A percentile compares a stretch with the other conserved stretches of the same genome.
phyloP scores from a whole-genome alignment of 1,140 invertebrate genomes.

The Vanessa atalanta region DNA sequence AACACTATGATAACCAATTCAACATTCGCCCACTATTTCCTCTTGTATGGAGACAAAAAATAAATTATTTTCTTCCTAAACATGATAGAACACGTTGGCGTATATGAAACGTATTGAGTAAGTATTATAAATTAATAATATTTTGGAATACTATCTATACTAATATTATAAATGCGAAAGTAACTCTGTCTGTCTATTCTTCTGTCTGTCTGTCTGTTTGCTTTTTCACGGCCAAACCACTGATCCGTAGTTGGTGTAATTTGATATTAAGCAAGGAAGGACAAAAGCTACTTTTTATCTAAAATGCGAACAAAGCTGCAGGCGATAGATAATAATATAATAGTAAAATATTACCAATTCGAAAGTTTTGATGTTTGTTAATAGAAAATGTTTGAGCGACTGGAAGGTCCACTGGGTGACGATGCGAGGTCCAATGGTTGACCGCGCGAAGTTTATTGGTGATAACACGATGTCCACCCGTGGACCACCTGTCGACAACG shows the following conservation, averaged over 20 bases:
- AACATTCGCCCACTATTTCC: conserved; percentile 40
- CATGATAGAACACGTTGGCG: conserved; percentile 21
- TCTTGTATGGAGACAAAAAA: conserved; percentile 30
- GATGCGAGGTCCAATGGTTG: conserved; percentile 15
- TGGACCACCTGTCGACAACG: conserved; percentile 8
- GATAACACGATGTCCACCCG: conserved; percentile 21
- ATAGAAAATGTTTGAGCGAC: too few species aligned
- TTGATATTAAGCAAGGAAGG: too few species aligned
- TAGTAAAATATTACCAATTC: too few species aligned
- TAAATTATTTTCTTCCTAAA: conserved; percentile 34
- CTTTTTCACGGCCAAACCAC: too few species aligned
- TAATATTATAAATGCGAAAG: too few species aligned
- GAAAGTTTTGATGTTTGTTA: too few species aligned
- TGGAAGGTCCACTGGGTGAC: conserved; percentile 14
- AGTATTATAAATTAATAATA: neutral
- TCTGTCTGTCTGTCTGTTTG: too few species aligned
- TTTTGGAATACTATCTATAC: neutral
- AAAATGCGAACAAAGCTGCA: too few species aligned
- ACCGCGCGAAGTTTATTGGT: conserved; percentile 17
- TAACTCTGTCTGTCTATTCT: too few species aligned
- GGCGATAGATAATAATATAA: too few species aligned
- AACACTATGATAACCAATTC: conserved; percentile 40
- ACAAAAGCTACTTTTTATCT: too few species aligned
- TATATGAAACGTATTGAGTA: neutral
- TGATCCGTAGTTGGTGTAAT: too few species aligned